These are phyloP conservation scores for Teleopsis dalmanni DNA, from an alignment of 1,140 invertebrate species.

Conservation along the genomic window DNA sequence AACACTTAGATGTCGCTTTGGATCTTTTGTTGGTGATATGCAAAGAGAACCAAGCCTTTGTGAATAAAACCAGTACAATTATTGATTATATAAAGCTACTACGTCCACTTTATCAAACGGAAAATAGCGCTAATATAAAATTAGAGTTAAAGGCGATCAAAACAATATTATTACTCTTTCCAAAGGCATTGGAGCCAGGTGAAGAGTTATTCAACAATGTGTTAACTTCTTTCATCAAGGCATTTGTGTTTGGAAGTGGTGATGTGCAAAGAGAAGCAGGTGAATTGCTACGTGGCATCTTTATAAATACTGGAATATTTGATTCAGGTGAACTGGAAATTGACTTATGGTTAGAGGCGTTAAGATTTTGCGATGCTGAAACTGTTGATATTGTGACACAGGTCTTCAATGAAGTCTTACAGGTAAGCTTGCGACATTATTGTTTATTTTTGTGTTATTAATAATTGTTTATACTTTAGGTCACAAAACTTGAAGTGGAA, in stretches of 20 bases:
- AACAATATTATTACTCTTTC: conserved; percentile 53
- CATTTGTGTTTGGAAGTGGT: conserved; percentile 43
- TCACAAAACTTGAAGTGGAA: conserved; percentile 14
- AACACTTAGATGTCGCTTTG: conserved; percentile 30
- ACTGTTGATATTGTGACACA: conserved; percentile 22
- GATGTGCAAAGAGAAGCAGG: conserved; percentile 37
- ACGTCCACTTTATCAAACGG: conserved; percentile 27
- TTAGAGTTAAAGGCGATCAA: conserved; percentile 60
- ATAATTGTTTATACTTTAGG: conserved; percentile 1
- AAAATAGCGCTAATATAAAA: conserved; percentile 29
- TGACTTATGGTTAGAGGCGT: conserved; percentile 57
- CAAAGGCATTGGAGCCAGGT: conserved; percentile 49
- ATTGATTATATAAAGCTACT: conserved; percentile 37
- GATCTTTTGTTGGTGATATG: conserved; percentile 35
- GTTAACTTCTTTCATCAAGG: conserved; percentile 49
- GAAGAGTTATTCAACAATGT: conserved; percentile 53
- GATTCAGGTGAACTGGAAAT: conserved; percentile 52
- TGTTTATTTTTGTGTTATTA: not conserved
- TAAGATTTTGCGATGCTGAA: conserved; percentile 24
- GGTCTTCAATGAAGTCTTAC: conserved; percentile 25
- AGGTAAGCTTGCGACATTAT: conserved; percentile 6
- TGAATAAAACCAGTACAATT: conserved; percentile 35
- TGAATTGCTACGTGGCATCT: conserved; percentile 46
- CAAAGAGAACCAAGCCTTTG: conserved; percentile 36
- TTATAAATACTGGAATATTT: conserved; percentile 56